Base-by-base conservation (phyloP, 2,888 invertebrate genomes). In the Alitta virens region DNA sequence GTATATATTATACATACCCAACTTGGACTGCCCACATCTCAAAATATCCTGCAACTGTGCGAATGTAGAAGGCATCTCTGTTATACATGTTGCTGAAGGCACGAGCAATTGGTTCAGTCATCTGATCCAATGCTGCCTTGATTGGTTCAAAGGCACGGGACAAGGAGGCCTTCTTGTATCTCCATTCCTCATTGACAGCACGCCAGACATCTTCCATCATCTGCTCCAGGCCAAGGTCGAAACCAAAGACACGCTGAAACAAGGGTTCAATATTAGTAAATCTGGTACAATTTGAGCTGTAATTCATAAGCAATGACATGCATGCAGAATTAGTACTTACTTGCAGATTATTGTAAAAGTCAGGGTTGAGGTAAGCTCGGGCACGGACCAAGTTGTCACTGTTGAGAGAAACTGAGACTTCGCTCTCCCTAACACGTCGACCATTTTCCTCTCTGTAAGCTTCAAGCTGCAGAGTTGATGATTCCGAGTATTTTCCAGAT, bases 381-480 rank as follows among this genome's bases (percentile, higher is more conserved):
- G 57, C 62, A n/a, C 56, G 67, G 14, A 68, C 18, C n/a, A 66
- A 49, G 25, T 58, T 54, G 27, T 58, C 61, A 26, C 59, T 61
- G 51, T 61, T 27, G 24, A 60, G 56, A 23, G 57, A 33, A 5
- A 66, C 57, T 18, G 50, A 25, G 23, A 62, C 16, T 14, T 23
- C 38, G 24, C 38, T 33, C 24, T 68, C 68, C 12, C 38, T 26
- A 18, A 62, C 49, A 50, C 56, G 38, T 16, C 42, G 33, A 1
- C 60, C 57, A 21, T 33, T 7, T 18, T 42, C n/a, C 21, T 33
- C 25, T 50, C 54, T 59, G 27, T 56, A 62, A 7, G 60, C 56
- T 33, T 66, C 63, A 26, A 62, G 33, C 33, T 38, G 42, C 9
- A 43, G 24, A n/a, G 56, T 60, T n/a, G 49, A 23, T 7, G 58